Evolutionary conservation across 2,888 invertebrate species (phyloP), one percentile per base, ranked within the genome.

Genomic region (Andrena camellia): DNA sequence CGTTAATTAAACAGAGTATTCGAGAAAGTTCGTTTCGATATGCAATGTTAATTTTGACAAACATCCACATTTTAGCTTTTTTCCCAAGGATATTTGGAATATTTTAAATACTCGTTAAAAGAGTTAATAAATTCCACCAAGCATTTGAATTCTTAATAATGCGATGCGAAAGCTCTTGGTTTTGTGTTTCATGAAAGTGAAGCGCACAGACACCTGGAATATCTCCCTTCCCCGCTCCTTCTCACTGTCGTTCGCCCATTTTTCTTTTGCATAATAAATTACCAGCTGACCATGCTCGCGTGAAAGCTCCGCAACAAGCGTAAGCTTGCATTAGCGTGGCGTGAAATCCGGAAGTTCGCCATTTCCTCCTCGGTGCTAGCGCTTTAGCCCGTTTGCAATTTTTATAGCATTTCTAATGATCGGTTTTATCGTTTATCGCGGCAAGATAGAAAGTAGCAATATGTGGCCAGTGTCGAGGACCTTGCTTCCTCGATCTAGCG

Each of bases 401-500:
- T 8, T 54, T 63, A 42, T n/a, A 13, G 33, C 13, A 23, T 23
- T 35, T 35, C 17, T 54, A 42, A 35, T 33, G 64, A 73, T 54
- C n/a, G 23, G 2, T 29, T 31, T 63, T 8, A 33, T 17, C 72
- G 63, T 26, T 35, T 20, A 54, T 63, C 33, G n/a, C 35, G 23
- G 6, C 23, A 13, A 23, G 4, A 13, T 54, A 54, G 72, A 64
- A 73, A 73, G 72, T 73, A 57, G 29, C 23, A n/a, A 42, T 42
- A 35, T 54, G 23, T 23, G 50, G 48, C 31, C 31, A 8, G 6
- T 23, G 29, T 42, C 48, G n/a, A 59, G 42, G 50, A 50, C 59
- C 50, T 59, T 57, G 67, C n/a, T 29, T 59, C 66, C 67, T 67
- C 48, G 59, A 54, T 17, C 59, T n/a, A 48, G 0, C 48, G 33